Base-by-base conservation (phyloP, 64 coral and sea anemone genomes). In the Pocillopora damicornis region DNA sequence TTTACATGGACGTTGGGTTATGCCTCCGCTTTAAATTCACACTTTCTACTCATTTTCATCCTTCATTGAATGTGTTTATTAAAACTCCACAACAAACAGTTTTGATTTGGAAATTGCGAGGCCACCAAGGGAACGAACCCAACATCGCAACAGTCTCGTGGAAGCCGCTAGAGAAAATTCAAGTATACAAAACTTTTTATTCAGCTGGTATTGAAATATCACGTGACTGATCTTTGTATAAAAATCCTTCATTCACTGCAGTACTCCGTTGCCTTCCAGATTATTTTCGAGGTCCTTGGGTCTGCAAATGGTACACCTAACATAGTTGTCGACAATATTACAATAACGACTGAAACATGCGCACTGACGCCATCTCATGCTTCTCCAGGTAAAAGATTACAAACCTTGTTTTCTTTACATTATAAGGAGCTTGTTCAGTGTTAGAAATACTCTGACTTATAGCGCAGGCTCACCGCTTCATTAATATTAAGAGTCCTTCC, bases 81-180 rank as follows among this genome's bases (percentile, higher is more conserved):
- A 79, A 67, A 64, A 59, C 30, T 11, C 45, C 13, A 9, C 73
- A 56, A 15, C 60, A 76, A 1, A 56, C 69, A 8, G 26, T 65
- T 58, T 58, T 82, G 57, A n/a, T 89, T 11, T 93, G 91, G 91
- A 88, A 79, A 15, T 61, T 93, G 34, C 59, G 68, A 60, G 91
- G 91, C 30, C 84, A 79, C 79, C 91, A 93, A 58, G 91, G 91
- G 34, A 76, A 62, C 26, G 15, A 77, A 18, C 89, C 86, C 86
- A 63, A 82, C 26, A 51, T 14, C 22, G 91, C 62, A 34, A 75
- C 59, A 17, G 59, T 89, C 17, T 22, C 78, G 13, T 66, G 56
- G 78, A 59, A 51, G 22, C 77, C 64, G 2, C 37, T 16, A 84
- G n/a, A 84, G 10, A 60, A 84, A 35, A 65, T 72, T 78, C 35